Conservation (phyloP, 1,140 invertebrate species). For the Parasteatoda tepidariorum region DNA sequence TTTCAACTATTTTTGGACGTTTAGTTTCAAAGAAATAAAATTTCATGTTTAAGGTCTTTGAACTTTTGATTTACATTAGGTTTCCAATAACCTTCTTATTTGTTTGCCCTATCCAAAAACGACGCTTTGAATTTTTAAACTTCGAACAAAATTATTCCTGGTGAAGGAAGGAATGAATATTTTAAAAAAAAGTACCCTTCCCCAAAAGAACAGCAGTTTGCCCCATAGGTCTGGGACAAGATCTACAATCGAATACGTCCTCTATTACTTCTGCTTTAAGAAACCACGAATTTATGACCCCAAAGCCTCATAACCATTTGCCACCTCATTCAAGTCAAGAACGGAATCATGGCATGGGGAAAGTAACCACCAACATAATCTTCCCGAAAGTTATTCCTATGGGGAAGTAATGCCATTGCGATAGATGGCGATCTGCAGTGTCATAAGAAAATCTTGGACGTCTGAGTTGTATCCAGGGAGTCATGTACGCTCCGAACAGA, state of each 20-base stretch:
- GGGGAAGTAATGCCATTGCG: not conserved
- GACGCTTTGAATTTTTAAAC: too few relatives aligned
- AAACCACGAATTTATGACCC: constrained; percentile 20
- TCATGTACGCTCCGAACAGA: constrained; percentile 20
- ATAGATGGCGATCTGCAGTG: constrained; percentile 27
- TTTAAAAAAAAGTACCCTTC: too few relatives aligned
- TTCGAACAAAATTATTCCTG: too few relatives aligned
- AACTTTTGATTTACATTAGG: too few relatives aligned
- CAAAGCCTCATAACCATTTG: constrained; percentile 26
- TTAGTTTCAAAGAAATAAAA: too few relatives aligned
- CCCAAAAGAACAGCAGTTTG: not conserved
- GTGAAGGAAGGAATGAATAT: too few relatives aligned
- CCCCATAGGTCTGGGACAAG: not conserved
- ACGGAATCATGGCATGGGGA: not conserved
- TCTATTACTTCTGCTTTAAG: constrained; percentile 29
- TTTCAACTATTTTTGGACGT: too few relatives aligned
- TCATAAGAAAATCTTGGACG: constrained; percentile 39
- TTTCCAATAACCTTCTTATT: too few relatives aligned
- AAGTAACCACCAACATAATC: not conserved
- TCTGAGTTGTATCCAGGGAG: constrained; percentile 29
- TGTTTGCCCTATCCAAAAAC: too few relatives aligned
- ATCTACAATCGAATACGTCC: constrained; percentile 4
- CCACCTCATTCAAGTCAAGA: constrained; percentile 25
- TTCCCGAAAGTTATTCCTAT: not conserved
- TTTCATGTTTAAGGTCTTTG: too few relatives aligned